Evolutionary conservation across 2,113 vertebrate species (phyloP), one percentile per base, ranked within the genome.

Genomic region (Anoplopoma fimbria): DNA sequence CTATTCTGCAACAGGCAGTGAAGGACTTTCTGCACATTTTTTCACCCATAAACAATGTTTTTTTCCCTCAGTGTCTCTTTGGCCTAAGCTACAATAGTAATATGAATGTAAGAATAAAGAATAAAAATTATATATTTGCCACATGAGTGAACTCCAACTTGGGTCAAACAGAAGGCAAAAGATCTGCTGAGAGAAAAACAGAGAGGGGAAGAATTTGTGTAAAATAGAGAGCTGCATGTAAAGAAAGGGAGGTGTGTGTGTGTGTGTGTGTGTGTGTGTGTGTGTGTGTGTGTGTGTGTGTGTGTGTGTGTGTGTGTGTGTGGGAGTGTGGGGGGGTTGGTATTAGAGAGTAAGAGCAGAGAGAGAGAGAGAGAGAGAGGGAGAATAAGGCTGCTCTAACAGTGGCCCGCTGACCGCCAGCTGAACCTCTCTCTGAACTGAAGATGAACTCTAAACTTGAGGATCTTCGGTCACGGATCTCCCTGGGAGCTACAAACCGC

Each of bases 381-480:
- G 83, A 75, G 87, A 84, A 69, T 60, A 71, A 88, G 77, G 75
- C 75, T 87, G 84, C 79, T 88, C 89, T 87, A 82, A 47, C 85
- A 80, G 82, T 86, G 87, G 91, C 92, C 91, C 29, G 90, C 86
- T 95, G 95, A 95, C 95, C 95, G 93, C 36, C 87, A 63, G 88
- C 79, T 95, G 95, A 96, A 96, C 95, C 91, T 90, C 84, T 58
- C 89, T 69, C 88, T 96, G 94, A 95, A 95, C 95, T 96, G 88
- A 91, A 83, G 87, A 93, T 95, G 95, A 96, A 96, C 95, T 90
- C 88, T 89, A 88, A 94, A 95, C 93, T 95, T 94, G 92, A 94
- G 90, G 89, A 93, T 93, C 88, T 88, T 71, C 81, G 85, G 89
- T 94, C 94, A 94, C 88, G 61, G 91, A 92, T 94, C 92, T 94